These are phyloP conservation scores for Cyprinus carpio DNA, from an alignment of 2,113 vertebrate species.

Conservation along the genomic window DNA sequence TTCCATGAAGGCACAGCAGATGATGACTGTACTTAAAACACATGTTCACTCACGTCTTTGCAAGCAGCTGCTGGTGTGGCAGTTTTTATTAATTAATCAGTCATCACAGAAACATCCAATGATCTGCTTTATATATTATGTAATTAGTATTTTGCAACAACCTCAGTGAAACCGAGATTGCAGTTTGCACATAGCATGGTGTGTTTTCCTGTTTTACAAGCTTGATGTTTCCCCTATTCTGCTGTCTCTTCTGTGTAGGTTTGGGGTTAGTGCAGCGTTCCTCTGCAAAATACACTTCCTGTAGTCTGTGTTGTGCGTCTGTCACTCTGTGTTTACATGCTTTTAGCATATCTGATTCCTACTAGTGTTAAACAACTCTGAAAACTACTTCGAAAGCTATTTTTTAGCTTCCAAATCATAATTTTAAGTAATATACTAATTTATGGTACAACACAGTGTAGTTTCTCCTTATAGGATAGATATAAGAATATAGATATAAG, in stretches of 20 bases:
- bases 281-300: constrained; percentile 65
- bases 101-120: neutral
- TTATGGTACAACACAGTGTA: neutral
- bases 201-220: constrained; percentile 36
- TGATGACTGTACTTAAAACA: neutral
- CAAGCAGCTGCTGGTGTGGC: neutral
- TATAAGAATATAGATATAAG: no score
- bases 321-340: neutral
- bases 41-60: neutral
- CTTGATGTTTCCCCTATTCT: constrained; percentile 9
- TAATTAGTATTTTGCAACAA: neutral
- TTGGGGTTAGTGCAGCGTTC: constrained; percentile 41
- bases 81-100: neutral
- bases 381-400: no score
- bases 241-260: constrained; percentile 21
- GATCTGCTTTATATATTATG: neutral
- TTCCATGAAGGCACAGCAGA: neutral
- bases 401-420: neutral
- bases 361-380: no score
- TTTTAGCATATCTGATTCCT: neutral
- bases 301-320: constrained; percentile 32
- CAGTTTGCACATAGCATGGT: constrained; percentile 30
- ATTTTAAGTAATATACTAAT: neutral
- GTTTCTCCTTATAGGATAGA: neutral
- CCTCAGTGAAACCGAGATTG: constrained; percentile 59